A percentile compares a stretch with the other conserved stretches of the same genome.
Conservation (phyloP, 2,888 invertebrate species). For the Ophion ellenae region DNA sequence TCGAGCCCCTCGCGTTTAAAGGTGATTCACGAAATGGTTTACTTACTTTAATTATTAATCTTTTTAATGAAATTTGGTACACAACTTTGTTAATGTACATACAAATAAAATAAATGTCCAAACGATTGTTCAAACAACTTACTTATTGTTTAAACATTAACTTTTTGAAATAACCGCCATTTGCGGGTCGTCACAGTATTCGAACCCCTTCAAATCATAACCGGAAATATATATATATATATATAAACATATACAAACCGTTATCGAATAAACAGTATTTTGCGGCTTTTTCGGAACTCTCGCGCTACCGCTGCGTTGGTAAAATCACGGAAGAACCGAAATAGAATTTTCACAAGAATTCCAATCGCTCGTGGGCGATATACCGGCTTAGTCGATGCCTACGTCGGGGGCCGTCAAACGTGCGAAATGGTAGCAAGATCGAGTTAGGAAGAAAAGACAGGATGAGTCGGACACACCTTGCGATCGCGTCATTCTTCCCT, state of each 20-base stretch:
- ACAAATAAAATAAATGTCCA: too few relatives aligned
- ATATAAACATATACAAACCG: not conserved
- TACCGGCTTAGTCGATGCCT: not conserved
- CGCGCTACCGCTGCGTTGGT: not conserved
- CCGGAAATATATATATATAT: not conserved
- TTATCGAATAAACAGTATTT: constrained; percentile 4
- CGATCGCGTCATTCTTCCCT: constrained; percentile 74
- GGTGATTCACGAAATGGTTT: too few relatives aligned
- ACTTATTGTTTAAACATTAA: too few relatives aligned
- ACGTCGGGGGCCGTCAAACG: not conserved
- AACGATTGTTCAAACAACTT: too few relatives aligned
- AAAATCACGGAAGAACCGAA: not conserved
- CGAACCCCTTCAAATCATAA: too few relatives aligned
- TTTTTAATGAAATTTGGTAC: too few relatives aligned
- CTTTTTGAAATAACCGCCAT: too few relatives aligned
- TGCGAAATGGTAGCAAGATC: constrained; percentile 15
- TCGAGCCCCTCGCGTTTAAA: too few relatives aligned
- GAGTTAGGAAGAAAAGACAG: constrained; percentile 60
- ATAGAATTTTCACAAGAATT: not conserved
- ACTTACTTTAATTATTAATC: too few relatives aligned
- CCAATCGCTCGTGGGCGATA: not conserved
- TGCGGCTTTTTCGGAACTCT: not conserved
- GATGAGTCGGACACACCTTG: constrained; percentile 78
- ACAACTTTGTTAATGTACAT: too few relatives aligned
- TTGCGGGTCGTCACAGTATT: too few relatives aligned